A percentile compares a stretch with the other conserved stretches of the same genome.
phyloP scores from a whole-genome alignment of 2,797 vertebrate species.

The Hippocampus kuda region DNA sequence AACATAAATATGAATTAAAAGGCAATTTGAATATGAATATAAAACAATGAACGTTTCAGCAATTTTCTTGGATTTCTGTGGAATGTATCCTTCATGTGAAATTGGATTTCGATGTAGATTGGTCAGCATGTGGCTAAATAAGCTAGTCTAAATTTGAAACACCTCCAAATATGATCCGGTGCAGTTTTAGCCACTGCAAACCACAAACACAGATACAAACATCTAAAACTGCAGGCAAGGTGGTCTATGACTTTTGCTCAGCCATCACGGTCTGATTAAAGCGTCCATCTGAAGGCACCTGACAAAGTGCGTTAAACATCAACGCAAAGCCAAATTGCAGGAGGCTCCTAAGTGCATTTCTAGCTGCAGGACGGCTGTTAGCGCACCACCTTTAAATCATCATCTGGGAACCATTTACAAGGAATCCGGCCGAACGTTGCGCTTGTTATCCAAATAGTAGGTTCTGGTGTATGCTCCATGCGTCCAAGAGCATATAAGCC shows the following conservation, averaged over 20 bases:
- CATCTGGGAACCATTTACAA: conserved; percentile 29
- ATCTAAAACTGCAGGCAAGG: background rate
- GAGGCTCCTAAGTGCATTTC: conserved; percentile 6
- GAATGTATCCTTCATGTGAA: background rate
- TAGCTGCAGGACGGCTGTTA: background rate
- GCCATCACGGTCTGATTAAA: background rate
- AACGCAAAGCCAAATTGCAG: conserved; percentile 1
- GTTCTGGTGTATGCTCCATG: conserved; percentile 9
- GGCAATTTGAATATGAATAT: no score
- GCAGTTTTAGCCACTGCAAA: background rate
- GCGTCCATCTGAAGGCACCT: conserved; percentile 26
- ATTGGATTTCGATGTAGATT: background rate
- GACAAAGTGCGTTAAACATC: conserved; percentile 29
- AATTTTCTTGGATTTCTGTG: no score
- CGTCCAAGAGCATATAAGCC: background rate
- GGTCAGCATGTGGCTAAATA: background rate
- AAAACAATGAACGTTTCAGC: no score
- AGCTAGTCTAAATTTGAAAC: background rate
- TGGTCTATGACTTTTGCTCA: conserved; percentile 8
- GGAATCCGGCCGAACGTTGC: conserved; percentile 17
- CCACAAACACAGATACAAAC: background rate
- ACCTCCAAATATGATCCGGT: background rate
- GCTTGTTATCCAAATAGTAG: background rate
- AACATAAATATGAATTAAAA: background rate
- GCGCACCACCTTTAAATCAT: conserved; percentile 21